Conservation (phyloP, 2,113 vertebrate genomes). For the Orcinus orca region DNA sequence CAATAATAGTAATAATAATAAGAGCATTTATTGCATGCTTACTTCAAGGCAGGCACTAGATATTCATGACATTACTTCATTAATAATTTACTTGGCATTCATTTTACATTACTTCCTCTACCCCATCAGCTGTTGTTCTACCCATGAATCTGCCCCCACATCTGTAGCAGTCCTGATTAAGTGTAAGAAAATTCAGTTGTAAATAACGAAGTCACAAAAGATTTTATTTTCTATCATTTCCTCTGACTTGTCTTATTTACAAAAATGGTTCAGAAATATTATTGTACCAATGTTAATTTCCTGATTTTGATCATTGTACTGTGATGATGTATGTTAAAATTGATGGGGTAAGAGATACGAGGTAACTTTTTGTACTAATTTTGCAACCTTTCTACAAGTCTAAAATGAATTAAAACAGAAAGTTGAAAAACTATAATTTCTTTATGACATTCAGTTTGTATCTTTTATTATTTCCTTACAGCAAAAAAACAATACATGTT, state of each 20-base stretch:
- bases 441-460: neutral
- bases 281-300: neutral
- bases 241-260: neutral
- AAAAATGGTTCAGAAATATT: neutral
- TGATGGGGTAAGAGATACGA: neutral
- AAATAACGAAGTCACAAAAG: slow-evolving; percentile 7
- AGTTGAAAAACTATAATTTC: neutral
- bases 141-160: neutral
- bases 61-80: neutral
- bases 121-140: neutral
- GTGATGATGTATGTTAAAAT: neutral
- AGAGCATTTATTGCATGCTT: neutral
- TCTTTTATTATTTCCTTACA: slow-evolving; percentile 2
- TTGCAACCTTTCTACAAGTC: slow-evolving; percentile 6
- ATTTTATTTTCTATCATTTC: neutral
- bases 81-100: slow-evolving; percentile 26
- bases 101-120: slow-evolving; percentile 10
- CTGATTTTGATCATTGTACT: neutral
- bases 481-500: neutral
- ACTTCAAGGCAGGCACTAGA: neutral
- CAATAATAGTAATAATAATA: neutral
- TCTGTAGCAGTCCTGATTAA: neutral
- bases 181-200: slow-evolving; percentile 17
- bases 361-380: neutral
- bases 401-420: slow-evolving; percentile 34